Evolutionary conservation across 1,140 invertebrate genomes (phyloP), one percentile per base, ranked within the genome.

Genomic region (Andrena cerasifolii): DNA sequence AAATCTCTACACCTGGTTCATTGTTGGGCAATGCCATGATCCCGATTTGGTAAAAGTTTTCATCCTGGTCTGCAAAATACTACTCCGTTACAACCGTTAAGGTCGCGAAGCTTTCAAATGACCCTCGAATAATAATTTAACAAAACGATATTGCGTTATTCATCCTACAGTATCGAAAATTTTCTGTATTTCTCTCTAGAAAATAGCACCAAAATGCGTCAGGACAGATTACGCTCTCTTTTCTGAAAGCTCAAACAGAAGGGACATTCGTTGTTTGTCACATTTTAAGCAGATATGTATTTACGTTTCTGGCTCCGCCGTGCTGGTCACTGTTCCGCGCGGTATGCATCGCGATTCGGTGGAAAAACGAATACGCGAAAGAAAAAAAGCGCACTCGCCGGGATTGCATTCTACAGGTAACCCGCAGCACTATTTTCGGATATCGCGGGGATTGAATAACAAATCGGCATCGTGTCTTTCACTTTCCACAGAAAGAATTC

Each of bases 401-500:
- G 36, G 18, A 61, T 54, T 6, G 18, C 43, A 61, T 36, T 59
- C 45, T 5, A 24, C 18, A 14, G 47, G 26, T 65, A 18, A 58
- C 21, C 14, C 18, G 24, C 24, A 70, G 31, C 7, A 33, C 36
- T 75, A 66, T 75, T 75, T 66, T 47, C 51, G 36, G 51, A 75
- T 31, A 31, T 26, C 36, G n/a, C n/a, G n/a, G 7, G 28, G 21
- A 74, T 62, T 47, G 68, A 74, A 81, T 74, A 74, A 65, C 47
- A 43, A 24, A 74, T 81, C 28, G 53, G 45, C 3, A 26, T 0
- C 12, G n/a, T 4, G 26, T 12, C 24, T 63, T 76, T 65, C 43
- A 63, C 65, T 76, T 77, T 79, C 47, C 43, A 45, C 7, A 16
- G 14, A 40, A 53, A 40, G 31, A 66, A 68, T 54, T 1, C 28